Evolutionary conservation across 92 coral and sea anemone genomes (phyloP), one percentile per base, ranked within the genome.

Genomic region (Paragorgia papillata): DNA sequence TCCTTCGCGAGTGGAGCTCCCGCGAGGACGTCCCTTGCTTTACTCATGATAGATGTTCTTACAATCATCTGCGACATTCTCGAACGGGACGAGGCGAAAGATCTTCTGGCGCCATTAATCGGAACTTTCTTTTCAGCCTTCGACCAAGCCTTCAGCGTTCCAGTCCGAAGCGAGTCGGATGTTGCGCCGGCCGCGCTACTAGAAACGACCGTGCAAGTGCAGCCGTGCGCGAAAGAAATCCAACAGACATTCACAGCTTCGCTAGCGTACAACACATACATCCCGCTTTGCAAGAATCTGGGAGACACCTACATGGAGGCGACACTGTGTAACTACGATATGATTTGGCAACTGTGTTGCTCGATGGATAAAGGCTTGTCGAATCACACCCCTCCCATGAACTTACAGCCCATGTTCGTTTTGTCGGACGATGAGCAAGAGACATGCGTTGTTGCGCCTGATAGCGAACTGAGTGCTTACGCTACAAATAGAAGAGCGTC

Each of bases 301-400:
- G 99, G 99, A n/a, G 86, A 92, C 55, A 95, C 89, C 48, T 91
- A 84, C 82, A 95, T 95, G 91, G 91, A 91, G 56, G 67, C 69
- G 33, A 67, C 89, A 1, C 84, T 95, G n/a, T 86, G 73, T 56
- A 71, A 95, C 66, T 88, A 91, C 63, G 99, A 90, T 84, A 88
- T 91, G 76, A 95, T 95, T 43, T 95, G 99, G 99, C 84, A 87
- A 71, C 79, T 95, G 44, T 95, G 99, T 87, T 95, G 99, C 88
- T 85, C 83, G 50, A 79, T 88, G 57, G 99, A 95, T 75, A 80
- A 80, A 40, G 79, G 73, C 19, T 43, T 84, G 28, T 78, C 84
- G 1, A 76, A 73, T 18, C 80, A 74, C 66, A 51, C 79, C n/a
- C 88, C 84, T 82, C 86, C 86, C 40, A 74, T 85, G 26, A 71